Evolutionary conservation across 2,888 invertebrate species (phyloP).

Genomic region (Dryadula phaetusa): DNA sequence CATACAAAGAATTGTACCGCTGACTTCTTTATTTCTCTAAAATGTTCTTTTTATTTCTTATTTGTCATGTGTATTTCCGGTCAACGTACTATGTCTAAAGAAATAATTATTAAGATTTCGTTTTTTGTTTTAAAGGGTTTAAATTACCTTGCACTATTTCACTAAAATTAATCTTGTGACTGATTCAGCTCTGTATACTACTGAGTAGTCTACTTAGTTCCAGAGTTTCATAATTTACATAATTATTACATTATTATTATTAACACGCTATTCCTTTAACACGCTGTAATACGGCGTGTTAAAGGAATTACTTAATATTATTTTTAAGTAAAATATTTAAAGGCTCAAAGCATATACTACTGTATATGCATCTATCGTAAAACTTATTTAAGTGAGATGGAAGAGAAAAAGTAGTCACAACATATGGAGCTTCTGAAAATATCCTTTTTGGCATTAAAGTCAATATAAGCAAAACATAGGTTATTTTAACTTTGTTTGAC

Average conservation of each 20-base stretch:
- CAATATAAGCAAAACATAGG: no score
- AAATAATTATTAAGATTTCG: no score
- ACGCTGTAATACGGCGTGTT: not conserved
- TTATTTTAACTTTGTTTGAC: no score
- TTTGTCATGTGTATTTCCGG: not conserved
- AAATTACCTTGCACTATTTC: not conserved
- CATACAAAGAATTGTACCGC: constrained; percentile 30
- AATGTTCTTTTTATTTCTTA: not conserved
- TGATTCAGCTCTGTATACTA: not conserved
- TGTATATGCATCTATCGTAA: no score
- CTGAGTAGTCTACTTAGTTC: constrained; percentile 11
- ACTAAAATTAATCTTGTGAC: not conserved
- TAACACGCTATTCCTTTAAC: no score
- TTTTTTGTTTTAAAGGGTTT: not conserved
- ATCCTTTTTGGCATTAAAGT: no score
- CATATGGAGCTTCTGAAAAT: no score
- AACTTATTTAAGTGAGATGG: no score
- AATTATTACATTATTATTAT: no score
- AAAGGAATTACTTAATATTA: not conserved
- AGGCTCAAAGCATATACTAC: no score
- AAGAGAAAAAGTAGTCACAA: no score
- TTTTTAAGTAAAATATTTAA: not conserved
- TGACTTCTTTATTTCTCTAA: not conserved
- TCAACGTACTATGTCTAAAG: not conserved
- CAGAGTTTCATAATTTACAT: constrained; percentile 6